phyloP scores from a whole-genome alignment of 2,113 vertebrate species.

The Pipa parva region DNA sequence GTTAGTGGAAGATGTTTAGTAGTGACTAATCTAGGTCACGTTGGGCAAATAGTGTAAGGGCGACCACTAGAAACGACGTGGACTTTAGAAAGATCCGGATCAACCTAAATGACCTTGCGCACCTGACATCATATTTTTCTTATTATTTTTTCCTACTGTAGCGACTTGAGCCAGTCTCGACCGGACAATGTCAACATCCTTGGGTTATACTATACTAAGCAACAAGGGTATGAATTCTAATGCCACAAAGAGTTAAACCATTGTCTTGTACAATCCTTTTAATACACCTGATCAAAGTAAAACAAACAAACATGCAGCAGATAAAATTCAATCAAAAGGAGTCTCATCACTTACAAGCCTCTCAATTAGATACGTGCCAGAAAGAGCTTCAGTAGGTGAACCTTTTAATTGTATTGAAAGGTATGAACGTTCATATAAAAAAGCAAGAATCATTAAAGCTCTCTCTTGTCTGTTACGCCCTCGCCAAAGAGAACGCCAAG shows the following conservation, averaged over 20 bases:
- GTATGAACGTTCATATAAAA: conserved; percentile 42
- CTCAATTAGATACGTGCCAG: conserved; percentile 27
- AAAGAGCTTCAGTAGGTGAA: conserved; percentile 11
- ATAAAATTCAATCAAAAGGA: conserved; percentile 23
- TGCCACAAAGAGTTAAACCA: neutral
- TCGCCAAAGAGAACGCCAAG: conserved; percentile 44
- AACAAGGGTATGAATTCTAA: too few relatives aligned
- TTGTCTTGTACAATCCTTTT: conserved; percentile 1
- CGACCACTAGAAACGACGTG: too few relatives aligned
- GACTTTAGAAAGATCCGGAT: too few relatives aligned
- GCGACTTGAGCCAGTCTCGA: too few relatives aligned
- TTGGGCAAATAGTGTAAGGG: too few relatives aligned
- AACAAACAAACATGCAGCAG: conserved; percentile 13
- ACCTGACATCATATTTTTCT: too few relatives aligned
- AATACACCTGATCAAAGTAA: conserved; percentile 13
- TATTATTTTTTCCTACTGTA: too few relatives aligned
- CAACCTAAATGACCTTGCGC: too few relatives aligned
- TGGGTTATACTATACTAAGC: too few relatives aligned
- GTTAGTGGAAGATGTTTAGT: too few relatives aligned
- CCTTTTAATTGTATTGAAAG: conserved; percentile 41
- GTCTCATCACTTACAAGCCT: conserved; percentile 30
- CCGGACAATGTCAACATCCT: too few relatives aligned
- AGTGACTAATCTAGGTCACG: too few relatives aligned
- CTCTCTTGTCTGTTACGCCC: conserved; percentile 48
- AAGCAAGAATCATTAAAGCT: conserved; percentile 47